Conservation (phyloP, 1,140 invertebrate genomes). For the Armadillidium nasatum region DNA sequence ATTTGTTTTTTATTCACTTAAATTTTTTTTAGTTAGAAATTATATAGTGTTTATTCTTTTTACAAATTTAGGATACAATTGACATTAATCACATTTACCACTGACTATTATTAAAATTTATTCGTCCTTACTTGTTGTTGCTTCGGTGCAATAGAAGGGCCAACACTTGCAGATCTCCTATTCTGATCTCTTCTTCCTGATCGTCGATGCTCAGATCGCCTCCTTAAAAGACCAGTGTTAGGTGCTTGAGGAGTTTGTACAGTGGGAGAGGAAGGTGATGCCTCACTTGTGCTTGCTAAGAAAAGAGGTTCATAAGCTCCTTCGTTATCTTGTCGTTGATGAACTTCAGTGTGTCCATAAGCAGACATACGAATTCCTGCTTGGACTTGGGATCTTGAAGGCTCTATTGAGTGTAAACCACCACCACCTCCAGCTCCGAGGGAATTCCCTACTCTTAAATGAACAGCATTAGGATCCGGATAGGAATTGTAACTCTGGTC, state of each 20-base stretch:
- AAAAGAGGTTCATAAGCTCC: conserved; percentile 41
- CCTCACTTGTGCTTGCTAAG: conserved; percentile 29
- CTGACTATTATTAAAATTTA: neutral
- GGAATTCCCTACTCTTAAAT: conserved; percentile 37
- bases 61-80: too few species aligned
- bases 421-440: conserved; percentile 31
- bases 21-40: too few species aligned
- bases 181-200: conserved; percentile 34
- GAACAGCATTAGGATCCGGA: conserved; percentile 26
- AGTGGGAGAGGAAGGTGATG: conserved; percentile 23
- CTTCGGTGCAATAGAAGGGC: conserved; percentile 32
- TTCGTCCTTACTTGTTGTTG: conserved; percentile 22
- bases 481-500: conserved; percentile 1
- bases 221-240: conserved; percentile 37
- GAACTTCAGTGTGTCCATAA: neutral
- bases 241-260: conserved; percentile 34
- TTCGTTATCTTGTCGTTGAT: neutral
- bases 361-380: neutral
- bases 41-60: too few species aligned
- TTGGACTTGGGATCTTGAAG: conserved; percentile 26
- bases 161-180: conserved; percentile 31
- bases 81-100: too few species aligned
- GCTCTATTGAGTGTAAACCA: conserved; percentile 20
- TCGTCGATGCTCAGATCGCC: conserved; percentile 38
- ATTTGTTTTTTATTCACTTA: too few species aligned